Evolutionary conservation across 2,797 vertebrate species (phyloP).

Genomic region (Myotis daubentonii): DNA sequence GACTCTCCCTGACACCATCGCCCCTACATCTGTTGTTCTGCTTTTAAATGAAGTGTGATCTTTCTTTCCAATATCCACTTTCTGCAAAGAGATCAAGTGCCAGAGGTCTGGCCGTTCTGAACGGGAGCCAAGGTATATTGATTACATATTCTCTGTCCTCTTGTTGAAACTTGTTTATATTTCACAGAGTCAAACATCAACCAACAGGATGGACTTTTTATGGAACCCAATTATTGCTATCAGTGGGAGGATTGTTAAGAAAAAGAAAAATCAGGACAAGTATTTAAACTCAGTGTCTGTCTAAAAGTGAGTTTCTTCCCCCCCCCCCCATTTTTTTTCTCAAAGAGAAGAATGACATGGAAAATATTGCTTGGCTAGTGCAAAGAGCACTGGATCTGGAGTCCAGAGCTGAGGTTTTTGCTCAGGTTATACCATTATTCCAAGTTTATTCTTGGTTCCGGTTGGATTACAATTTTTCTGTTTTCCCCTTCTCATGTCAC

Average conservation of each 20-base stretch:
- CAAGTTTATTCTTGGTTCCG: neutral
- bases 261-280: neutral
- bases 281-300: neutral
- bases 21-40: slow-evolving; percentile 87
- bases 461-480: neutral
- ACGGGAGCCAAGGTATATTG: slow-evolving; percentile 76
- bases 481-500: fast-evolving
- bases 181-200: slow-evolving; percentile 5
- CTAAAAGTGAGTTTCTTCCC: neutral
- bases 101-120: slow-evolving; percentile 77
- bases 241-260: neutral
- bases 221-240: neutral
- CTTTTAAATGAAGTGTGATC: slow-evolving; percentile 81
- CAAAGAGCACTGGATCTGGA: neutral
- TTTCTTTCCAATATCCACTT: slow-evolving; percentile 81
- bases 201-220: neutral
- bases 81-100: slow-evolving; percentile 79
- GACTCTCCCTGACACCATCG: slow-evolving; percentile 82
- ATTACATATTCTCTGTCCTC: slow-evolving; percentile 68
- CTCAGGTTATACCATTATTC: neutral
- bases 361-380: fast-evolving
- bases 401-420: neutral
- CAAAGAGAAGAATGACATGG: neutral
- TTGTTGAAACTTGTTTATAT: slow-evolving; percentile 38
- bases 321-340: neutral